Conservation (phyloP, 1,140 invertebrate species). For the Tribolium castaneum region DNA sequence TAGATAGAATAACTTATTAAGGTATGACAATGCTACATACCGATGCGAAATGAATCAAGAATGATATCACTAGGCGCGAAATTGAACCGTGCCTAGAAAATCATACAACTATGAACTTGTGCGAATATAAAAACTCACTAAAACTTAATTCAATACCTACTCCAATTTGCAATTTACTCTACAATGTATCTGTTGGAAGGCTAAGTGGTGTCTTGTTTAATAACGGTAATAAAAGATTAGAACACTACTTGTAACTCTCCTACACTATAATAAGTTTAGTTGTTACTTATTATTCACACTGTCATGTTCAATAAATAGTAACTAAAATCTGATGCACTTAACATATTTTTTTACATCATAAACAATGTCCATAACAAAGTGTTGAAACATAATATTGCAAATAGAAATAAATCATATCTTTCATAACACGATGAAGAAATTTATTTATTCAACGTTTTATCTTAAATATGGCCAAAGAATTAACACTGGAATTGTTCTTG, state of each 20-base stretch:
- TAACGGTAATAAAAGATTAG: not conserved
- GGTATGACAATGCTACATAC: conserved; percentile 24
- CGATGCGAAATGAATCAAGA: conserved; percentile 14
- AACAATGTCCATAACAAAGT: not conserved
- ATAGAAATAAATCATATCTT: not conserved
- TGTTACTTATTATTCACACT: not conserved
- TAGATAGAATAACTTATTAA: conserved; percentile 28
- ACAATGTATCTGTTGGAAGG: not conserved
- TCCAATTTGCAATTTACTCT: not conserved
- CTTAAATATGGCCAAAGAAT: not conserved
- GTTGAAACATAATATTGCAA: not conserved
- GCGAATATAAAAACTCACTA: not conserved
- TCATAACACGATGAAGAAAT: not conserved
- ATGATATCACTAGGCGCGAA: not conserved
- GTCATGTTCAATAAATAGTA: too few relatives aligned
- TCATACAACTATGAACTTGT: not conserved
- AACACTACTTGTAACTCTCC: not conserved
- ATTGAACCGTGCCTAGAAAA: not conserved
- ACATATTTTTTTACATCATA: too few relatives aligned
- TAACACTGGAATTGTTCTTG: not conserved
- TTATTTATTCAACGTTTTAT: not conserved
- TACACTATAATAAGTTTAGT: not conserved
- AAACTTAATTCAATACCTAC: too few relatives aligned
- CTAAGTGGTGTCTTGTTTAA: not conserved
- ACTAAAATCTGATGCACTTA: too few relatives aligned